Evolutionary conservation across 2,888 invertebrate species (phyloP).

Genomic region (Hemicrepidius hirtus): DNA sequence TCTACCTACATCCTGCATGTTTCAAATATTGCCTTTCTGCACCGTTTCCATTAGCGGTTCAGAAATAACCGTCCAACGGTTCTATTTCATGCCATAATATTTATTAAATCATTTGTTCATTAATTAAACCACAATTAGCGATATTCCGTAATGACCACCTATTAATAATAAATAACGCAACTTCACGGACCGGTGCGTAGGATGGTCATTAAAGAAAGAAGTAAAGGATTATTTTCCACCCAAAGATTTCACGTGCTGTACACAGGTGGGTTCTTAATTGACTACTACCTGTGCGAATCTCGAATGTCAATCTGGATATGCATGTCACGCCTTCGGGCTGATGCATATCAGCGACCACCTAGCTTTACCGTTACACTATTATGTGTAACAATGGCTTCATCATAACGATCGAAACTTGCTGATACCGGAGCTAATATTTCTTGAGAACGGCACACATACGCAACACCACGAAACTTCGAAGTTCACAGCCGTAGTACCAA

Average conservation of each 20-base stretch:
- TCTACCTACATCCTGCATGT: too few relatives aligned
- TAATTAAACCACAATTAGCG: constrained; percentile 28
- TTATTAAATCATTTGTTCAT: constrained; percentile 17
- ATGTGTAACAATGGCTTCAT: constrained; percentile 60
- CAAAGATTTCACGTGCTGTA: constrained; percentile 25
- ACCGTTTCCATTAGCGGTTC: neutral
- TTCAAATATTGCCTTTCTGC: too few relatives aligned
- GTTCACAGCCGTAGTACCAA: neutral
- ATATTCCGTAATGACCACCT: constrained; percentile 13
- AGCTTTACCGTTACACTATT: constrained; percentile 59
- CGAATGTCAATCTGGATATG: constrained; percentile 58
- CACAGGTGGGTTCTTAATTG: constrained; percentile 50
- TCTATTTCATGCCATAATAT: constrained; percentile 13
- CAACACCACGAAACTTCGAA: neutral
- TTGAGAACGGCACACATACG: neutral
- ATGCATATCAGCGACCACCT: constrained; percentile 58
- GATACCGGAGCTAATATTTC: constrained; percentile 32
- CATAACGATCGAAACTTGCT: constrained; percentile 45
- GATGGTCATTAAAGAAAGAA: constrained; percentile 9
- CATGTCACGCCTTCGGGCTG: constrained; percentile 56
- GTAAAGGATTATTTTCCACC: constrained; percentile 17
- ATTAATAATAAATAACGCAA: constrained; percentile 22
- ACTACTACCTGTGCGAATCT: constrained; percentile 58
- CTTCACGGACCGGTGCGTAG: constrained; percentile 20
- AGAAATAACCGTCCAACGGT: neutral